Base-by-base conservation (phyloP, 2,113 vertebrate species). In the Paramormyrops kingsleyae region DNA sequence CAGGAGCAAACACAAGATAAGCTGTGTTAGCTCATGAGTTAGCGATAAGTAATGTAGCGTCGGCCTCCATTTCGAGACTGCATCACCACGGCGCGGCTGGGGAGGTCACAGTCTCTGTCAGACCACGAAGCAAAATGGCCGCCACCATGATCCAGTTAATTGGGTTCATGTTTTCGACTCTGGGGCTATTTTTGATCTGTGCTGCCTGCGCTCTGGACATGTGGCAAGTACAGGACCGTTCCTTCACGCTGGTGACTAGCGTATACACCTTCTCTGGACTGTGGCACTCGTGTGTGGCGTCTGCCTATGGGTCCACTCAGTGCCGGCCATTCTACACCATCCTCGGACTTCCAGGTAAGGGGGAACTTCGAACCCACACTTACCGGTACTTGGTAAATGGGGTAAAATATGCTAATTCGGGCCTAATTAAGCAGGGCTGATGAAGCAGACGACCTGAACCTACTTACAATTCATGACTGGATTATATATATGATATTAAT, bases 321-420 rank as follows among this genome's bases (percentile, higher is more conserved):
- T 98, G 97, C 85, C 95, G 97, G 56, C 97, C 97, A 0, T 97
- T 97, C 91, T 98, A 95, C 92, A 97, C 97, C 92, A 97, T 97
- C 91, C 95, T 97, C 5, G 97, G 97, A 90, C 95, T 98, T 92
- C 97, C 97, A 96, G 97, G 97, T 98, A 96, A 96, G 92, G 91
- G 5, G 50, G 89, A 91, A 39, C 86, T 90, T 66, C 80, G 9
- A 15, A 6, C 2, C 90, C 87, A 89, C 85, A 90, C 31, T 80
- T 53, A 35, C 21, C 6, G 24, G 13, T 47, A 87, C 10, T 31
- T 53, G 35, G n/a, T 15, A n/a, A 52, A 10, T 1, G n/a, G 27
- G 31, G 46, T 87, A 87, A 52, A 31, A 39, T 10, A 15, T 46
- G 6, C n/a, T 85, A 49, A 83, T 19, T 46, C 2, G 1, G 83